Percentiles rank a stretch among this genome's conserved stretches.
Conservation (phyloP, 2,113 vertebrate genomes). For the Jaculus jaculus region DNA sequence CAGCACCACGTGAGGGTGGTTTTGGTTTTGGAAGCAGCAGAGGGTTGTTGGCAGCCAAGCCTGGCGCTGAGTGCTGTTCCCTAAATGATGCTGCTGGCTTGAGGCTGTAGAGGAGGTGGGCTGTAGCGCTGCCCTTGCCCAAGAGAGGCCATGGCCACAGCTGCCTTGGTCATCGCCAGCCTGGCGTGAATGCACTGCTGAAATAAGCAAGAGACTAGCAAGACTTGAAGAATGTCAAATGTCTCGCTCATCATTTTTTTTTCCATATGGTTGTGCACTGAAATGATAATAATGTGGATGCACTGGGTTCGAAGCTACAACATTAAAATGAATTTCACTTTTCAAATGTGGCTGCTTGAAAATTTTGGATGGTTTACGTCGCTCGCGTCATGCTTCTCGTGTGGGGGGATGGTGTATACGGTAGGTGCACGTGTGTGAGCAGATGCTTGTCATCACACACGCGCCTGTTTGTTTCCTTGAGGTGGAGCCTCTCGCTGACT, state of each 20-base stretch:
- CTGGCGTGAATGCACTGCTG: not conserved
- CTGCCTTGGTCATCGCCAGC: fast-evolving
- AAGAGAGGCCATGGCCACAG: not conserved
- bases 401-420: not conserved
- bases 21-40: not conserved
- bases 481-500: too few relatives aligned
- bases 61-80: not conserved
- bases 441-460: too few relatives aligned
- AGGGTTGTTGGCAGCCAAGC: not conserved
- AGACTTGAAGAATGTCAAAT: not conserved
- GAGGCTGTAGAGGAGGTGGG: fast-evolving
- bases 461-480: too few relatives aligned
- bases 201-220: not conserved
- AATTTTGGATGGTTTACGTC: not conserved
- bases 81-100: fast-evolving
- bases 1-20: not conserved
- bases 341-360: not conserved
- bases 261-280: not conserved
- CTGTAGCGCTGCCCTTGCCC: too few relatives aligned
- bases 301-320: not conserved
- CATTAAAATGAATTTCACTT: not conserved
- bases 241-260: not conserved
- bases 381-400: not conserved
- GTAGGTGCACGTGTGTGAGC: too few relatives aligned
- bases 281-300: not conserved